phyloP scores from a whole-genome alignment of 23 tunicate species.

The Aplidium turbinatum region DNA sequence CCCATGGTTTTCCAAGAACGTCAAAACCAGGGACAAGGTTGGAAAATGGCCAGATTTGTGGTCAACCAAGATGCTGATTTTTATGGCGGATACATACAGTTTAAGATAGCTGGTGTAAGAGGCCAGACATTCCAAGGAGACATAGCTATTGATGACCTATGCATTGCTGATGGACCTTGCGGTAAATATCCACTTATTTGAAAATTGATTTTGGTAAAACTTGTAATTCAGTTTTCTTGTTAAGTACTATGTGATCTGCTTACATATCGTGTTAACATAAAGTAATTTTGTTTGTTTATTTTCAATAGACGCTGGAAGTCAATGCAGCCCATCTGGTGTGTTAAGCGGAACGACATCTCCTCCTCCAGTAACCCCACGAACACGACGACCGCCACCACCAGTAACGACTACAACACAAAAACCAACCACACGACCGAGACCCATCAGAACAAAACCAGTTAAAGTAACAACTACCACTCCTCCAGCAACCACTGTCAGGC shows the following conservation, averaged over 20 bases:
- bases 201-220: no score
- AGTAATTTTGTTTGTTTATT: no score
- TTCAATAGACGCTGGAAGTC: slow-evolving; percentile 16
- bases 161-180: slow-evolving; percentile 81
- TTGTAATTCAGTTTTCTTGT: no score
- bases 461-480: slow-evolving; percentile 15
- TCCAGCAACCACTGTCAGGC: not conserved
- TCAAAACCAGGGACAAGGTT: slow-evolving; percentile 43
- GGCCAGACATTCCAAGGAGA: slow-evolving; percentile 55
- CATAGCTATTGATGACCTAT: slow-evolving; percentile 78
- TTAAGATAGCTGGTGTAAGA: slow-evolving; percentile 53
- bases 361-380: no score
- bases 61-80: slow-evolving; percentile 27
- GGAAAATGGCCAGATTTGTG: slow-evolving; percentile 51
- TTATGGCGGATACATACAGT: slow-evolving; percentile 39
- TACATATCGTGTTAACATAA: no score
- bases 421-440: not conserved
- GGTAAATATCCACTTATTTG: slow-evolving; percentile 30
- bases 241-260: no score
- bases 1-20: not conserved
- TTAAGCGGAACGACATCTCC: not conserved
- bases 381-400: not conserved
- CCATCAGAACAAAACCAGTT: not conserved
- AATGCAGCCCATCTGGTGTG: slow-evolving; percentile 11
- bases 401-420: slow-evolving; percentile 15